phyloP scores from a whole-genome alignment of 2,888 invertebrate species.

The Anarsia innoxiella region DNA sequence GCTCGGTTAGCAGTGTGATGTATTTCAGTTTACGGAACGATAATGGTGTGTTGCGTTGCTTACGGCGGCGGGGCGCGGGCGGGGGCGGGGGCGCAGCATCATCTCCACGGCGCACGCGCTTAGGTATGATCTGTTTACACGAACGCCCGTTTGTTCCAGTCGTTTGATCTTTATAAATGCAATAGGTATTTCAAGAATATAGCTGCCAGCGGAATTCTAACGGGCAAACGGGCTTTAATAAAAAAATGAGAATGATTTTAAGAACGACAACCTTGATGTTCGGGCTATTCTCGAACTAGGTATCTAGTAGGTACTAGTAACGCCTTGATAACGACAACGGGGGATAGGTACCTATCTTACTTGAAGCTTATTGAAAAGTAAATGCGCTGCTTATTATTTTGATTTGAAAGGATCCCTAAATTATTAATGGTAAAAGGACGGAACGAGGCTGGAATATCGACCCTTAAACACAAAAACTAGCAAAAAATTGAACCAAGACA shows the following conservation, averaged over 20 bases:
- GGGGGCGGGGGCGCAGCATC: constrained; percentile 24
- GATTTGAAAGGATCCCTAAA: no score
- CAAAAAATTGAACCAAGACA: no score
- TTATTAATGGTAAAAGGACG: no score
- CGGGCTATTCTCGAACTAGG: constrained; percentile 54
- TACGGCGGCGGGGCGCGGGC: constrained; percentile 12
- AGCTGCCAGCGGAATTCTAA: constrained; percentile 52
- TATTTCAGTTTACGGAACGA: constrained; percentile 36
- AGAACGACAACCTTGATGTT: constrained; percentile 68
- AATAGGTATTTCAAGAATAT: constrained; percentile 72
- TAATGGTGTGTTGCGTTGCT: constrained; percentile 24
- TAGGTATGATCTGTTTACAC: constrained; percentile 65
- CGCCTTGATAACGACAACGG: no score
- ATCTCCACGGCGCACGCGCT: constrained; percentile 13
- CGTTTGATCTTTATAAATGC: constrained; percentile 75
- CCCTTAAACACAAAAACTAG: no score
- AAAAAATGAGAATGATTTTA: constrained; percentile 65
- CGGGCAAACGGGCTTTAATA: constrained; percentile 46
- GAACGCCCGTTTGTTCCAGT: constrained; percentile 61
- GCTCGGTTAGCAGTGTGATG: no score
- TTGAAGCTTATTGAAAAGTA: no score
- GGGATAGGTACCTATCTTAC: no score
- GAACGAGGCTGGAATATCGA: no score
- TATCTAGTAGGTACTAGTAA: no score
- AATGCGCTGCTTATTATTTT: no score